Evolutionary conservation across 1,140 invertebrate genomes (phyloP), one percentile per base, ranked within the genome.

Genomic region (Meloidogyne chitwoodi): DNA sequence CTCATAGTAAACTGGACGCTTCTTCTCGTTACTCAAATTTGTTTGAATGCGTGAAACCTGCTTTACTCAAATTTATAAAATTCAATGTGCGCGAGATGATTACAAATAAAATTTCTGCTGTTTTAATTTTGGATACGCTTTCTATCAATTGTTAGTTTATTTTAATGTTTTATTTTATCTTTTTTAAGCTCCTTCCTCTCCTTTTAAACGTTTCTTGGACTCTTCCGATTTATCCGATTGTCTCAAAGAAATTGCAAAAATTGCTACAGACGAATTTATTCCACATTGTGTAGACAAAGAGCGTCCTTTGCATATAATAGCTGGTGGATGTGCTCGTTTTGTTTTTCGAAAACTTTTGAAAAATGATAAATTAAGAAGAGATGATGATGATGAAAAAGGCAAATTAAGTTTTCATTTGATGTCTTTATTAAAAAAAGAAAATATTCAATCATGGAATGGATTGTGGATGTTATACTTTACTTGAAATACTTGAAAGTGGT

Each of bases 51-150:
- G 16, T 83, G 3, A 77, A 78, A 31, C 64, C 75, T 19, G 26
- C 78, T 24, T 70, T 83, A 24, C 63, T 75, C 26, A 71, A 82
- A 10, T 83, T 83, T 61, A 66, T 83, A 31, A 78, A 78, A 19
- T 80, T 80, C 2, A 83, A 83, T 41, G 84, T 83, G 81, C 29
- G 66, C n/a, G 77, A 82, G 29, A 65, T 83, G 27, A 41, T 83
- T 16, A 73, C 56, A 34, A 82, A 83, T 61, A 82, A 81, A 61
- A 66, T 75, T n/a, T 70, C 79, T n/a, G 29, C 82, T 22, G 76
- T 81, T 22, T 65, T 83, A 14, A 67, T 82, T 44, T 66, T 83
- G 22, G 71, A 79, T 64, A 41, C 79, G 6, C 67, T 81, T 14
- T 68, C 82, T 22, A 19, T 56, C 10, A 56, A 56, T 56, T n/a